A percentile compares a stretch with the other conserved stretches of the same genome.
Evolutionary conservation across 2,888 invertebrate genomes (phyloP).

Genomic region (Caenorhabditis plicata): DNA sequence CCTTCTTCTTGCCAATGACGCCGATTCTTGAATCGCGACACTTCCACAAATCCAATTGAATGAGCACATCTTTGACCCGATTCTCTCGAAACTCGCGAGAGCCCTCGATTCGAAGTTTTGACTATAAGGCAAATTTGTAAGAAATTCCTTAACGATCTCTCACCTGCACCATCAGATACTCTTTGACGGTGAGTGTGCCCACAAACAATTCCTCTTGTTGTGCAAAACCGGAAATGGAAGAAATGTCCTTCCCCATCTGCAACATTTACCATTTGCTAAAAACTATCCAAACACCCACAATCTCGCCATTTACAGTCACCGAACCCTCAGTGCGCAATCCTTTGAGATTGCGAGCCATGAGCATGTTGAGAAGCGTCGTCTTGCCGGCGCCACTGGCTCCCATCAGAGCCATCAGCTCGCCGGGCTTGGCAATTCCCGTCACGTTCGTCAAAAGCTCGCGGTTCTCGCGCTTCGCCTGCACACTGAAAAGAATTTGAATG

Average conservation of each 20-base stretch:
- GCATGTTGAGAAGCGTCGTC: conserved; percentile 85
- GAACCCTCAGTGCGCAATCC: conserved; percentile 61
- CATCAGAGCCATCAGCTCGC: conserved; percentile 31
- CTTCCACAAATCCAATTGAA: conserved; percentile 81
- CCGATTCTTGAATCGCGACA: conserved; percentile 91
- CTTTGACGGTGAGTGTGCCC: conserved; percentile 56
- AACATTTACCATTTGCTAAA: not conserved
- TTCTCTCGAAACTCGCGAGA: conserved; percentile 7
- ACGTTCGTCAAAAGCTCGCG: conserved; percentile 22
- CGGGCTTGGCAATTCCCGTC: conserved; percentile 20
- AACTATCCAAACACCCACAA: not conserved
- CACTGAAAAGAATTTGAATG: conserved; percentile 5
- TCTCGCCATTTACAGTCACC: conserved; percentile 40
- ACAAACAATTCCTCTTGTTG: conserved; percentile 63
- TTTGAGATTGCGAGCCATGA: conserved; percentile 69
- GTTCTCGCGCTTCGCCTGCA: conserved; percentile 14
- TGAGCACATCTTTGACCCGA: conserved; percentile 70
- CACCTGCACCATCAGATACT: conserved; percentile 58
- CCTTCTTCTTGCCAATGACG: conserved; percentile 75
- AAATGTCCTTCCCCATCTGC: conserved; percentile 41
- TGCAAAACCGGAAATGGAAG: conserved; percentile 50
- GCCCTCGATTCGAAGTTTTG: conserved; percentile 23
- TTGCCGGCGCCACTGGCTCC: conserved; percentile 80
- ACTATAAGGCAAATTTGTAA: no score
- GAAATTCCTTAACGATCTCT: no score